Percentiles rank a stretch among this genome's conserved stretches.
Conservation (phyloP, 2,888 invertebrate species). For the Eupeodes luniger region DNA sequence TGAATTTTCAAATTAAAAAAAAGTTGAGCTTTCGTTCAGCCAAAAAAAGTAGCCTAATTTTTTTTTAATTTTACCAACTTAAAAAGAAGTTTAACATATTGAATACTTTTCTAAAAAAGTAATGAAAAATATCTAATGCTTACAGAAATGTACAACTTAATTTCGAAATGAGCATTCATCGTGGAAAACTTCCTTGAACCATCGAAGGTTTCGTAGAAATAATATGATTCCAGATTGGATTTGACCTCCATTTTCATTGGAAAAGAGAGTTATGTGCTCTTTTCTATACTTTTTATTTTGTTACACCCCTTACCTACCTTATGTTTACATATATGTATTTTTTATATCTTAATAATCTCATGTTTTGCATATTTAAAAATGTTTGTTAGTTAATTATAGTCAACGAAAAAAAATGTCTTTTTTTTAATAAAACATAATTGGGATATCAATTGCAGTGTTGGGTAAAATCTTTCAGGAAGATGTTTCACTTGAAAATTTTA, state of each 20-base stretch:
- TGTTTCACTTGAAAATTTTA: too few species aligned
- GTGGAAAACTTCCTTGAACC: conserved; percentile 61
- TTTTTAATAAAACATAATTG: background rate
- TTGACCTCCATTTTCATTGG: conserved; percentile 71
- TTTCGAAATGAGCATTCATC: conserved; percentile 22
- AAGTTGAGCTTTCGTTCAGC: too few species aligned
- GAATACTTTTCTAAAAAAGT: too few species aligned
- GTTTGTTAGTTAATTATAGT: background rate
- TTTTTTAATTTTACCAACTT: too few species aligned
- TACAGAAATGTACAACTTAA: conserved; percentile 14
- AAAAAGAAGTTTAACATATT: too few species aligned
- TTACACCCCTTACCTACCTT: conserved; percentile 2
- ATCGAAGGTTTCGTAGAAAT: conserved; percentile 54
- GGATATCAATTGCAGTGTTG: background rate
- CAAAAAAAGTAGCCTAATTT: too few species aligned
- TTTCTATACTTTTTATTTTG: conserved; percentile 8
- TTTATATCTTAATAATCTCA: background rate
- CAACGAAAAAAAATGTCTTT: background rate
- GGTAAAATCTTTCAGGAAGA: too few species aligned
- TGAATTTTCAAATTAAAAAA: too few species aligned
- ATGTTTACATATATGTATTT: conserved; percentile 40
- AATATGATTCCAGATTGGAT: conserved; percentile 61
- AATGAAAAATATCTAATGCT: background rate
- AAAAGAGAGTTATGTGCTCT: conserved; percentile 41
- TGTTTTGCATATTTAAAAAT: background rate